Evolutionary conservation across 2,113 vertebrate genomes (phyloP).

Genomic region (Eulacestoma nigropectus): DNA sequence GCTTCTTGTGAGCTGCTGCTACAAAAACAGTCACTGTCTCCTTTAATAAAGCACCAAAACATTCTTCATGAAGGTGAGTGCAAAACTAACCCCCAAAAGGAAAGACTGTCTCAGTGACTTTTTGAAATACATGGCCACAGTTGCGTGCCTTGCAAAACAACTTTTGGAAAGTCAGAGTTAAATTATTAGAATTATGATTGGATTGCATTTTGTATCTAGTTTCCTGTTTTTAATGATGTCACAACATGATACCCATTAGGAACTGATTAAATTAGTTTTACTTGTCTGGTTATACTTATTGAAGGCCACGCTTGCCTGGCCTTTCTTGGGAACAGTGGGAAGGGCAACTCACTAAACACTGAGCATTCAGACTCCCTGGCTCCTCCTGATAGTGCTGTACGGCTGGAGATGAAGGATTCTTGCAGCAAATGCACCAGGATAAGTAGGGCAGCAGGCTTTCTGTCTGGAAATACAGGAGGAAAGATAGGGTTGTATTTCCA

Average conservation of each 20-base stretch:
- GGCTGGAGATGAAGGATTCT: neutral
- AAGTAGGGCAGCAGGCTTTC: neutral
- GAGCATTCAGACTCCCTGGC: neutral
- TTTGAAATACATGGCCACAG: neutral
- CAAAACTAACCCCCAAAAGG: neutral
- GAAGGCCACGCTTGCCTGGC: fast-evolving
- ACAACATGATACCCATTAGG: neutral
- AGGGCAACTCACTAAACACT: neutral
- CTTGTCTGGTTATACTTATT: neutral
- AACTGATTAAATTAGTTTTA: neutral
- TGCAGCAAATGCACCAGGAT: neutral
- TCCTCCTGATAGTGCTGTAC: neutral
- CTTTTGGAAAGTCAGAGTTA: neutral
- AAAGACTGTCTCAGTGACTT: neutral
- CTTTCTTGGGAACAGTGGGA: neutral
- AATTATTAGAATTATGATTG: neutral
- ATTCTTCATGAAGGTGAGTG: neutral
- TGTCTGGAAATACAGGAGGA: neutral
- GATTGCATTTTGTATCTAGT: neutral
- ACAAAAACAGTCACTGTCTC: neutral
- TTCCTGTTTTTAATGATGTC: neutral
- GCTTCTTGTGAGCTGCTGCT: neutral
- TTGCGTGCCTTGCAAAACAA: neutral
- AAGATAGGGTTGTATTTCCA: neutral
- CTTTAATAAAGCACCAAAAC: neutral